Percentiles rank a stretch among this genome's conserved stretches.
Conservation (phyloP, 2,888 invertebrate species). For the Brenthis daphne region DNA sequence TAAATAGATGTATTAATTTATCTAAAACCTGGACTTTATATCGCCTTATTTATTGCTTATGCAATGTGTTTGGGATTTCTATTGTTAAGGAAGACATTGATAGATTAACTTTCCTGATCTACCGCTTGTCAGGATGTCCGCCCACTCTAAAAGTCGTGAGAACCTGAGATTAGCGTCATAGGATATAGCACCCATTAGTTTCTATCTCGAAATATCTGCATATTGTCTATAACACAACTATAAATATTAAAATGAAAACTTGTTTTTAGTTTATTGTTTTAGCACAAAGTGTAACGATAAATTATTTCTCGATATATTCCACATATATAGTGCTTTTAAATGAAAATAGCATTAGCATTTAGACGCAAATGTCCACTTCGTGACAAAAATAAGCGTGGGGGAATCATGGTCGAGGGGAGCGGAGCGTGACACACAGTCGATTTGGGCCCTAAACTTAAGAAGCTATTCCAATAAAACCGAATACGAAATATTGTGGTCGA, state of each 20-base stretch:
- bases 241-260: no score
- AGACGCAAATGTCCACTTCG: constrained; percentile 45
- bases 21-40: constrained; percentile 4
- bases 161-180: constrained; percentile 4
- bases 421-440: constrained; percentile 39
- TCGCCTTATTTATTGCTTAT: constrained; percentile 11
- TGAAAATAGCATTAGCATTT: constrained; percentile 13
- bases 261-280: no score
- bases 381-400: constrained; percentile 49
- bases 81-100: constrained; percentile 21
- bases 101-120: constrained; percentile 14
- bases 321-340: not conserved
- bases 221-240: not conserved
- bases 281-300: no score
- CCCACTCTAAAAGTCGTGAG: constrained; percentile 10
- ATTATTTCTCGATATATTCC: no score
- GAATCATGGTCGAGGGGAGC: constrained; percentile 38
- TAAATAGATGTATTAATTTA: not conserved
- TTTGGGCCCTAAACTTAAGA: constrained; percentile 51
- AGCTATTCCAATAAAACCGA: constrained; percentile 53
- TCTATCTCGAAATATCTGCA: not conserved
- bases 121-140: constrained; percentile 17
- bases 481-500: constrained; percentile 30
- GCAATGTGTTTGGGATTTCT: constrained; percentile 8
- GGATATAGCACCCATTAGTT: constrained; percentile 5